These are phyloP conservation scores for Limnothrissa miodon DNA, from an alignment of 2,113 vertebrate genomes.

Conservation along the genomic window DNA sequence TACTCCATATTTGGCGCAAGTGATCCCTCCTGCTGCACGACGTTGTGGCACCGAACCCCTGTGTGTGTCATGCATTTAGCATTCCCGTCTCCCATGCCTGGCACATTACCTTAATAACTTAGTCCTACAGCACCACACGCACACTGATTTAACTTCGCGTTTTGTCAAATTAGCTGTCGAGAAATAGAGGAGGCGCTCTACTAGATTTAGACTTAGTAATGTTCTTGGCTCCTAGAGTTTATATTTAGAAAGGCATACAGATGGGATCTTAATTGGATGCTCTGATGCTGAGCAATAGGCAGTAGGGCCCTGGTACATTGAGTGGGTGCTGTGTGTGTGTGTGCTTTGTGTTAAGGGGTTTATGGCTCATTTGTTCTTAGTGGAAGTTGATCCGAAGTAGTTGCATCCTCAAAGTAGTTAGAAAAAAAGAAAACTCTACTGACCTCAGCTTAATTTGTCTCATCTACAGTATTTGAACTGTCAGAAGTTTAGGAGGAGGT, in stretches of 20 bases:
- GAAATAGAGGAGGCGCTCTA: not conserved
- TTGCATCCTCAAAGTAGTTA: not conserved
- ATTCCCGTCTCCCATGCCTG: not conserved
- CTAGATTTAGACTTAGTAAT: not conserved
- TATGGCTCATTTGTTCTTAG: not conserved
- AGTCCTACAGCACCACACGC: not conserved
- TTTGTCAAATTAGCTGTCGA: not conserved
- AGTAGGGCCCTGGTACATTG: not conserved
- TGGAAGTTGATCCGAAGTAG: not conserved
- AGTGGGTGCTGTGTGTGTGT: not conserved
- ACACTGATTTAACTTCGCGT: not conserved
- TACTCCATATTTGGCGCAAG: not conserved
- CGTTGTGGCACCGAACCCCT: not conserved
- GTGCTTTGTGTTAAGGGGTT: not conserved
- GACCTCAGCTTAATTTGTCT: not conserved
- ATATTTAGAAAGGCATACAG: not conserved
- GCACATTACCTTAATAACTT: not conserved
- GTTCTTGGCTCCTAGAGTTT: not conserved
- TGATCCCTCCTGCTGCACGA: not conserved
- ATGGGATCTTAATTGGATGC: not conserved
- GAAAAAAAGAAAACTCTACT: not conserved
- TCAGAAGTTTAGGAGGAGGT: not conserved
- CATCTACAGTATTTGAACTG: not conserved
- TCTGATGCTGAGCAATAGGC: not conserved
- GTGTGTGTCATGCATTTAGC: not conserved